These are phyloP conservation scores for Hippopotamyrus pictus DNA, from an alignment of 2,797 vertebrate genomes.

Conservation along the genomic window DNA sequence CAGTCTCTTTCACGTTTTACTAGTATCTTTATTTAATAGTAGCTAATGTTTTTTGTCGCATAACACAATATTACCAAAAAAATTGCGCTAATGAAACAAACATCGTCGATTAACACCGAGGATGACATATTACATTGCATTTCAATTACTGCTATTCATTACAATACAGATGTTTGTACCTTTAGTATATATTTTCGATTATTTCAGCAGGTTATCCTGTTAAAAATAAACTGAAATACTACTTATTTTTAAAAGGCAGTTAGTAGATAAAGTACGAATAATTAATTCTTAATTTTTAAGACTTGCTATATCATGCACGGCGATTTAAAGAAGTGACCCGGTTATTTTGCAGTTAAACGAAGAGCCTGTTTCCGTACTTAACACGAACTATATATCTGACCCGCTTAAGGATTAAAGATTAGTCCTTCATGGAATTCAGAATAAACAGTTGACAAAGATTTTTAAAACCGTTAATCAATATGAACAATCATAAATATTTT, in stretches of 20 bases:
- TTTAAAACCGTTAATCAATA: not conserved
- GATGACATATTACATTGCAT: not conserved
- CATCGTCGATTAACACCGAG: not conserved
- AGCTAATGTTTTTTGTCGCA: not conserved
- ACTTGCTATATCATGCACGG: not conserved
- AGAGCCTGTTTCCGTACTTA: not conserved
- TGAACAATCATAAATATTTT: not conserved
- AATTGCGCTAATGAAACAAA: not conserved
- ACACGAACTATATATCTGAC: not conserved
- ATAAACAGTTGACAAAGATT: not conserved
- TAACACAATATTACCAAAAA: not conserved
- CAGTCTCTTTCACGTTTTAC: not conserved
- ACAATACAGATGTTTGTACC: not conserved
- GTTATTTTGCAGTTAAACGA: not conserved
- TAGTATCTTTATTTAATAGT: not conserved
- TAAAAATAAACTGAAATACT: not conserved
- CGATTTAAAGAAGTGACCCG: not conserved
- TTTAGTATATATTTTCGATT: not conserved
- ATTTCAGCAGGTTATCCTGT: not conserved
- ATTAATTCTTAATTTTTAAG: not conserved
- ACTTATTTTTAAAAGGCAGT: not conserved
- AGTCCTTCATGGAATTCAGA: not conserved
- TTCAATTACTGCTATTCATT: not conserved
- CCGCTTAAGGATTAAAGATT: not conserved
- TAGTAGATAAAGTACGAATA: not conserved